These are phyloP conservation scores for Ypsolopha sequella DNA, from an alignment of 2,888 invertebrate species.

Conservation along the genomic window DNA sequence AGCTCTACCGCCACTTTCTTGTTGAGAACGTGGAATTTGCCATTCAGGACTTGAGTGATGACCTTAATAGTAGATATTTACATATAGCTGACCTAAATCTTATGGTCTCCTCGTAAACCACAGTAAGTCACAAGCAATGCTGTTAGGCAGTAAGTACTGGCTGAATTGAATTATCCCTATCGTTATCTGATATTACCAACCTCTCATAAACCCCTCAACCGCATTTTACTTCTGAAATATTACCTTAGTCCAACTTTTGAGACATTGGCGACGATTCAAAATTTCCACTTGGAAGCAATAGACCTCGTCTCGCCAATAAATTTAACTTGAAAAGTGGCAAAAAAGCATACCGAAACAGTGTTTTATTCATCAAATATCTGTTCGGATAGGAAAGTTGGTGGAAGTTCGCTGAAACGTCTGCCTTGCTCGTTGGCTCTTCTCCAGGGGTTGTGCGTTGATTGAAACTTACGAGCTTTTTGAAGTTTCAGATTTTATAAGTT, in stretches of 20 bases:
- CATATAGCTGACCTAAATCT: too few relatives aligned
- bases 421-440: constrained; percentile 31
- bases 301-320: constrained; percentile 37
- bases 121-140: too few relatives aligned
- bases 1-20: too few relatives aligned
- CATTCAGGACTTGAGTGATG: too few relatives aligned
- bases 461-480: constrained; percentile 10
- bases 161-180: too few relatives aligned
- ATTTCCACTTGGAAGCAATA: constrained; percentile 25
- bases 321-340: constrained; percentile 22
- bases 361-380: constrained; percentile 45
- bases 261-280: constrained; percentile 32
- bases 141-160: too few relatives aligned
- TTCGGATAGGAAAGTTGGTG: constrained; percentile 35
- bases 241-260: constrained; percentile 28
- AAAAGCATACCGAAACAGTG: constrained; percentile 27
- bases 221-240: not conserved
- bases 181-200: too few relatives aligned
- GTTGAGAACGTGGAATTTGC: too few relatives aligned
- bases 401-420: constrained; percentile 46
- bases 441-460: constrained; percentile 29
- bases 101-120: too few relatives aligned
- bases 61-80: too few relatives aligned
- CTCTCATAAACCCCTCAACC: not conserved
- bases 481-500: not conserved